Conservation (phyloP, 2,888 invertebrate species). For the Acrobasis suavella region DNA sequence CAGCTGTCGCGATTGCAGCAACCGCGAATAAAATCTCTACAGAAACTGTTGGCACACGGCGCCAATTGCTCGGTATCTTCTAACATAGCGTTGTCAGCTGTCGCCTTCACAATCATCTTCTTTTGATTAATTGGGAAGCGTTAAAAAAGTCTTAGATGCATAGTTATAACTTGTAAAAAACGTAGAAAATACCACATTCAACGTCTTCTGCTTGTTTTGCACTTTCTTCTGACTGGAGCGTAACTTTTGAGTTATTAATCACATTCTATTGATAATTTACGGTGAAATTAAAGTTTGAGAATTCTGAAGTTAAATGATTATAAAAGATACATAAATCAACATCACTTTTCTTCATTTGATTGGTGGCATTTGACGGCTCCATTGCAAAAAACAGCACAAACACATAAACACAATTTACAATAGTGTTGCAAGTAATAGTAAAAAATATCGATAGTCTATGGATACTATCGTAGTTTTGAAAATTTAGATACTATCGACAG, state of each 20-base stretch:
- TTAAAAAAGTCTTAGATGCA: background rate
- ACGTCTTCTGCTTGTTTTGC: background rate
- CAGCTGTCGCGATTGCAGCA: conserved; percentile 81
- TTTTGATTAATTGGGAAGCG: conserved; percentile 15
- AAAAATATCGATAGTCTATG: too few species aligned
- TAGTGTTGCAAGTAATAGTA: too few species aligned
- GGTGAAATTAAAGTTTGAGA: background rate
- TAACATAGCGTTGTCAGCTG: conserved; percentile 45
- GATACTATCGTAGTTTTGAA: too few species aligned
- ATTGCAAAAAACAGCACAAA: too few species aligned
- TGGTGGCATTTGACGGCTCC: too few species aligned
- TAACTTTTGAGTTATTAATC: background rate
- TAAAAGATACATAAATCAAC: too few species aligned
- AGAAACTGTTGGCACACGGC: conserved; percentile 54
- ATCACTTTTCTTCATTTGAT: too few species aligned
- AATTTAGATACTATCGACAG: too few species aligned
- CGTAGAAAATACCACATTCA: background rate
- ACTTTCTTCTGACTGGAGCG: background rate
- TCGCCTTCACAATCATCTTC: conserved; percentile 52
- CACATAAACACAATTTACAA: too few species aligned
- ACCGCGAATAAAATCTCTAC: conserved; percentile 78
- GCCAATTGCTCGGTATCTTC: conserved; percentile 54
- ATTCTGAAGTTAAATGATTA: too few species aligned
- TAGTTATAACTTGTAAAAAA: background rate
- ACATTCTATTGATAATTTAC: background rate